Evolutionary conservation across 2,113 vertebrate genomes (phyloP).

Genomic region (Mixornis gularis): DNA sequence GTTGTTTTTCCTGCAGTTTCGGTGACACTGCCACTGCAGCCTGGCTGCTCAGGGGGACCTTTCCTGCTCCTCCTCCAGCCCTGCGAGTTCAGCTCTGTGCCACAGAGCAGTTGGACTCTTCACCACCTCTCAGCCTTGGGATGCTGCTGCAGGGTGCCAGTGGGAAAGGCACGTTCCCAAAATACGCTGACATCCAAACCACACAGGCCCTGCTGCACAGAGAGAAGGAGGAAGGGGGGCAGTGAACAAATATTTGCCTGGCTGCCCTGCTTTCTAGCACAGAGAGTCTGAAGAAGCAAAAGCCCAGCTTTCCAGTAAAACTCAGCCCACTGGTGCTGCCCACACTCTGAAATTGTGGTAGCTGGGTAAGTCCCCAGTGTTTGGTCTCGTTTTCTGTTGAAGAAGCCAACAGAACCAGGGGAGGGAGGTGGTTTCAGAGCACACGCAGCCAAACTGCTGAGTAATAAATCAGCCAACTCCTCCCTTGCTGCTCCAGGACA

Average conservation of each 20-base stretch:
- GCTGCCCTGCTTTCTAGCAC: background rate
- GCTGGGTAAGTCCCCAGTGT: background rate
- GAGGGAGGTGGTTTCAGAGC: background rate
- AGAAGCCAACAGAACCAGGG: background rate
- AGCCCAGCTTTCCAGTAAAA: slow-evolving; percentile 24
- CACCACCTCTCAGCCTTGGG: fast-evolving
- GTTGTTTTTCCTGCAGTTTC: background rate
- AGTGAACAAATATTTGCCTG: slow-evolving; percentile 31
- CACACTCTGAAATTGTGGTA: background rate
- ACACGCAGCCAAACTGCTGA: background rate
- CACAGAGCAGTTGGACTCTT: background rate
- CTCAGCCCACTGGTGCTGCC: background rate
- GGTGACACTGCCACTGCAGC: background rate
- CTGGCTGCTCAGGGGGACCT: background rate
- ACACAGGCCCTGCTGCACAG: background rate
- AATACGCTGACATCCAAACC: slow-evolving; percentile 11
- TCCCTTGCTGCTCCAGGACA: background rate
- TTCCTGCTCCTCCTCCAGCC: background rate
- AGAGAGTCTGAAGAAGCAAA: background rate
- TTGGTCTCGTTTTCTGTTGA: background rate
- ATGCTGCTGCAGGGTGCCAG: background rate
- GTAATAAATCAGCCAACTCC: slow-evolving; percentile 15
- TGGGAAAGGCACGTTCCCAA: slow-evolving; percentile 9
- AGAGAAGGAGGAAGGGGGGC: background rate
- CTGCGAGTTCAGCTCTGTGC: background rate